Conservation (phyloP, 2,113 vertebrate genomes). For the Mesoclemmys tuberculata region DNA sequence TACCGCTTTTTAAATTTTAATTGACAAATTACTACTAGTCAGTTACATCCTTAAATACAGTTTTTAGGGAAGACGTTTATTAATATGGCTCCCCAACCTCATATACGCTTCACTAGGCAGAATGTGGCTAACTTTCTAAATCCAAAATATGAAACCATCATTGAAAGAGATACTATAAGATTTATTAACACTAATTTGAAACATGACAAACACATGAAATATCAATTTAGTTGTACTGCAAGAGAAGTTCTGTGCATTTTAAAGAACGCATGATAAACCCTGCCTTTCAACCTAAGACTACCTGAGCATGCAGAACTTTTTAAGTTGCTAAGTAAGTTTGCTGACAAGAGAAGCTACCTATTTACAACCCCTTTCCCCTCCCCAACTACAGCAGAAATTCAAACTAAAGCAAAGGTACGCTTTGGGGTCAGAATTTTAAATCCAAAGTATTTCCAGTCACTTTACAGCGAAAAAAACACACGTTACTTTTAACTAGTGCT, state of each 20-base stretch:
- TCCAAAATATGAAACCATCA: background rate
- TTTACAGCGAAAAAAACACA: background rate
- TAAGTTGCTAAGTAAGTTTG: background rate
- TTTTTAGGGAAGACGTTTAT: background rate
- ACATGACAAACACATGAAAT: background rate
- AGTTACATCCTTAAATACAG: background rate
- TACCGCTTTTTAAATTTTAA: background rate
- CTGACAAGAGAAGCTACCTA: background rate
- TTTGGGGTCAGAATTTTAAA: background rate
- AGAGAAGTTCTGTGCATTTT: background rate
- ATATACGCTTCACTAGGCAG: background rate
- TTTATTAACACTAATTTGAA: background rate
- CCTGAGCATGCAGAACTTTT: background rate
- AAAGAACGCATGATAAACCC: background rate
- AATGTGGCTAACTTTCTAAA: background rate
- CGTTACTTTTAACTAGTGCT: background rate
- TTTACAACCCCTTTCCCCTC: background rate
- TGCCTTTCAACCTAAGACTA: background rate
- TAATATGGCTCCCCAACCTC: background rate
- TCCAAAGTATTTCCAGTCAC: background rate
- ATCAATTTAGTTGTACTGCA: background rate
- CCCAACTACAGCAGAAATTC: background rate
- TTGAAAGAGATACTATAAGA: background rate
- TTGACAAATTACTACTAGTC: background rate
- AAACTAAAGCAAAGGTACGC: background rate